Evolutionary conservation across 2,797 vertebrate species (phyloP), one percentile per base, ranked within the genome.

Genomic region (Eleutherodactylus coqui): DNA sequence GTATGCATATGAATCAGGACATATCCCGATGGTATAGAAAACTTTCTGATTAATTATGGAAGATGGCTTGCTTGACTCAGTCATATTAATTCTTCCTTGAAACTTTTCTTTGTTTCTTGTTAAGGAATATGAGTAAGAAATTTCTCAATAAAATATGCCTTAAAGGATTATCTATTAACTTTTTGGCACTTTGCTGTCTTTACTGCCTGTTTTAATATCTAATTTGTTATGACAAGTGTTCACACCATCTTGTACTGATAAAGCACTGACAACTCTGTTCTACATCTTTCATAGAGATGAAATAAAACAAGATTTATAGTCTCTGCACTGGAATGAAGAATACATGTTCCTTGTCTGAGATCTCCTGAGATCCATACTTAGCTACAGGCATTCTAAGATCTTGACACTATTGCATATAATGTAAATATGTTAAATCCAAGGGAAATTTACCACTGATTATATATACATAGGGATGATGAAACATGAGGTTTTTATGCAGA

Each of bases 181-280:
- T 62, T 32, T 17, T 64, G 13, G 60, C 7, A 13, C 32, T 62
- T 32, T 32, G 29, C 62, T 34, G 13, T 16, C 29, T 64, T 17
- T 16, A 16, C 29, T 34, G 58, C 58, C 11, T 62, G 62, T 34
- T 64, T 34, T 34, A 64, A 64, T 64, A 64, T 64, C 10, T 19
- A 64, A 64, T 64, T 64, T 64, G 62, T 34, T 64, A 64, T 32
- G 62, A 32, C 29, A 64, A 16, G 29, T 64, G 62, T 64, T 64
- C 62, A 32, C 62, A 64, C 29, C 62, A 64, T 64, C 29, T 32
- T 64, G 14, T 64, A 64, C 4, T 64, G 62, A 64, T 64, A 64
- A 64, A 64, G 19, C 13, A 64, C 34, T 64, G 62, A 64, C 62
- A 34, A 64, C 29, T 19, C 29, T 34, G 34, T 64, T 34, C 16